Conservation (phyloP, 1,140 invertebrate genomes). For the Colletes latitarsis region DNA sequence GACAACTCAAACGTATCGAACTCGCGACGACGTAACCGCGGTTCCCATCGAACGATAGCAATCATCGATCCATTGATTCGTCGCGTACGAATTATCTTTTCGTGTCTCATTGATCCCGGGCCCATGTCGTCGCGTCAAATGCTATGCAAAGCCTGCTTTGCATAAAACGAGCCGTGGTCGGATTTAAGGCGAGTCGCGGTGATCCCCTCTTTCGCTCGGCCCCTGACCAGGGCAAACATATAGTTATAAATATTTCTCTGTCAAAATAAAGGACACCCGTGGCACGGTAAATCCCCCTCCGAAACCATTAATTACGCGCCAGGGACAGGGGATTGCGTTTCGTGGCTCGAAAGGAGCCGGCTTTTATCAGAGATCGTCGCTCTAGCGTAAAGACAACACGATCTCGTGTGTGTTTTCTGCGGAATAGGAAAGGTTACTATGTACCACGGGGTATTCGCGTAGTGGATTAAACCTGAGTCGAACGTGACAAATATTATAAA, state of each 20-base stretch:
- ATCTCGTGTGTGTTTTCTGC: neutral
- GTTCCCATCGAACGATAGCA: neutral
- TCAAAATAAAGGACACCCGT: conserved; percentile 49
- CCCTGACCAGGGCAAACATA: conserved; percentile 7
- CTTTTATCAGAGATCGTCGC: neutral
- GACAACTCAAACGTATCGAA: too few species aligned
- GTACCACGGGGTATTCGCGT: too few species aligned
- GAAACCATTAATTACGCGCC: conserved; percentile 33
- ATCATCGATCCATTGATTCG: neutral
- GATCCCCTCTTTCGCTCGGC: neutral
- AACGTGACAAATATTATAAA: too few species aligned
- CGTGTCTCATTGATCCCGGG: conserved; percentile 27
- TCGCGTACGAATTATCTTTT: conserved; percentile 52
- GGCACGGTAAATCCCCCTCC: conserved; percentile 20
- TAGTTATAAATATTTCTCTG: conserved; percentile 54
- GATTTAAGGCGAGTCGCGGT: conserved; percentile 47
- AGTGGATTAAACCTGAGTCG: too few species aligned
- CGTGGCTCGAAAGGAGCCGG: neutral
- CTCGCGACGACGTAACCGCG: too few species aligned
- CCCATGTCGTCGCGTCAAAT: conserved; percentile 47
- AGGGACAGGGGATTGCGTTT: neutral
- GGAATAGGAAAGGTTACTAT: too few species aligned
- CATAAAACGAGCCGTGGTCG: conserved; percentile 65
- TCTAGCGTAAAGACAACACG: neutral
- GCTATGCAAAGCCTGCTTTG: conserved; percentile 65